These are phyloP conservation scores for Acanthosepion pharaonis DNA, from an alignment of 2,888 invertebrate species.

Conservation along the genomic window DNA sequence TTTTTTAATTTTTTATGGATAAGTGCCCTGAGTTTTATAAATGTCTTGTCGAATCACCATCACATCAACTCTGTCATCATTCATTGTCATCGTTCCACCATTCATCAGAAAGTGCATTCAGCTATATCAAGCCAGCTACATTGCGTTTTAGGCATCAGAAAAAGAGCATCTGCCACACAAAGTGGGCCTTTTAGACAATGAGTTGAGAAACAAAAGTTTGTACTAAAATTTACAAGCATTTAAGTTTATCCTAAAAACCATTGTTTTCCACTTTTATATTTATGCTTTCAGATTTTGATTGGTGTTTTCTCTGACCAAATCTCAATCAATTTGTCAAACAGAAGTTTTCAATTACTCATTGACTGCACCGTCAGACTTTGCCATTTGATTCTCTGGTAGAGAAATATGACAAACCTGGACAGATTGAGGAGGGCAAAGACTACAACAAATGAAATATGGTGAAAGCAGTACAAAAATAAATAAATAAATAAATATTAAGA, in stretches of 20 bases:
- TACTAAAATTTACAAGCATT: neutral
- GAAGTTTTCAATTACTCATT: neutral
- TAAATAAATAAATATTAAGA: neutral
- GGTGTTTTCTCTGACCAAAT: neutral
- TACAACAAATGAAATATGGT: neutral
- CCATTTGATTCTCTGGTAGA: neutral
- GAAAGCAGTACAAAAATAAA: neutral
- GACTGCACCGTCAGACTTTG: neutral
- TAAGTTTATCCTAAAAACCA: neutral
- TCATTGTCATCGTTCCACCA: neutral
- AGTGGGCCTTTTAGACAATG: neutral
- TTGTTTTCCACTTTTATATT: neutral
- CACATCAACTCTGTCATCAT: neutral
- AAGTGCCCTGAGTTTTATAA: neutral
- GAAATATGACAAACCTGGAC: neutral
- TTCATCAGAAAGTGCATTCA: neutral
- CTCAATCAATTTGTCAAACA: neutral
- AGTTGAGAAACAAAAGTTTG: neutral
- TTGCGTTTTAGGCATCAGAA: neutral
- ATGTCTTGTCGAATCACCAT: neutral
- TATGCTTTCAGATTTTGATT: neutral
- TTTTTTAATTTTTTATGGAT: neutral
- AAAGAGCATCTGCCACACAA: neutral
- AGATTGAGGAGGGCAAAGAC: neutral
- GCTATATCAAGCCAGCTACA: neutral